Evolutionary conservation across 2,113 vertebrate genomes (phyloP).

Genomic region (Callionymus lyra): DNA sequence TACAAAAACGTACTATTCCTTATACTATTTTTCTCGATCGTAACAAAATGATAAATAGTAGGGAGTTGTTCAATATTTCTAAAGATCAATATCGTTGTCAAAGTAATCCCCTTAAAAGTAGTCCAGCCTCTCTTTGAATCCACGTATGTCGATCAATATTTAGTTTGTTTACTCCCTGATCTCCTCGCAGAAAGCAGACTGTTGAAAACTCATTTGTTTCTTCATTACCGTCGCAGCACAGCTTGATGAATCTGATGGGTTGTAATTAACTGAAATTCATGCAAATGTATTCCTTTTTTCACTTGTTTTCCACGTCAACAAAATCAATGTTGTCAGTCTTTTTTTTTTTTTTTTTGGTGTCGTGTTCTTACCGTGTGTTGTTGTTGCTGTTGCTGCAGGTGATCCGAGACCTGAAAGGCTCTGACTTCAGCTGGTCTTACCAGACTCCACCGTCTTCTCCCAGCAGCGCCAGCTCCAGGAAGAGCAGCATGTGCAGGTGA

Average conservation of each 20-base stretch:
- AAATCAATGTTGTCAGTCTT: background rate
- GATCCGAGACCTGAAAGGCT: conserved; percentile 94
- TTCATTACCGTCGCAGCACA: background rate
- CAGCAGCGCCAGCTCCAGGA: conserved; percentile 86
- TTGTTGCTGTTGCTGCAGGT: conserved; percentile 66
- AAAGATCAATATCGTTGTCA: background rate
- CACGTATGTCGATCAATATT: too few relatives aligned
- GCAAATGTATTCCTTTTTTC: background rate
- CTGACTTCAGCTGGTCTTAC: conserved; percentile 96
- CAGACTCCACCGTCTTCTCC: conserved; percentile 94
- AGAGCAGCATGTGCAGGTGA: conserved; percentile 98
- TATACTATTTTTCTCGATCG: too few relatives aligned
- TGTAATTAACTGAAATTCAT: background rate
- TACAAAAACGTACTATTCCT: too few relatives aligned
- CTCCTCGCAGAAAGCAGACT: too few relatives aligned
- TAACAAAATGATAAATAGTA: too few relatives aligned
- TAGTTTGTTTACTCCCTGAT: too few relatives aligned
- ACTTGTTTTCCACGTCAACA: background rate
- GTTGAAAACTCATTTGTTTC: background rate
- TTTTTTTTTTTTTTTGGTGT: background rate
- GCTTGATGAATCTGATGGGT: background rate
- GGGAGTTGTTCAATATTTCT: background rate
- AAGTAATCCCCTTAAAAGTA: too few relatives aligned
- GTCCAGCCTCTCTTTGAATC: too few relatives aligned
- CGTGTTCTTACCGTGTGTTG: background rate